A percentile compares a stretch with the other conserved stretches of the same genome.
Conservation (phyloP, 2,113 vertebrate species). For the Cavia porcellus region DNA sequence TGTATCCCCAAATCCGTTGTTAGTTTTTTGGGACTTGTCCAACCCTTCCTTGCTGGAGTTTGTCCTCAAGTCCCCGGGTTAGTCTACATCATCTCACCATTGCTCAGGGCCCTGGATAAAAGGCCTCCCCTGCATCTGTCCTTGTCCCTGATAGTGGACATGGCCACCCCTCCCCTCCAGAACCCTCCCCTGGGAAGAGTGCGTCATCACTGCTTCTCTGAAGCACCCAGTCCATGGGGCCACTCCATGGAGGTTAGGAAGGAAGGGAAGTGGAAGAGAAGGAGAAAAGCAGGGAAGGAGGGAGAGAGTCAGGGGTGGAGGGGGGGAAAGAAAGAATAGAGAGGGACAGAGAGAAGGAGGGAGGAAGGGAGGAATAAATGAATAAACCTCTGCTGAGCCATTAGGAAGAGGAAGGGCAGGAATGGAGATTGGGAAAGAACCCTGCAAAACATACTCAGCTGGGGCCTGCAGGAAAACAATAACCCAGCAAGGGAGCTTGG, state of each 20-base stretch:
- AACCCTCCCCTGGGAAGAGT: background rate
- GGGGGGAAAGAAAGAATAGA: background rate
- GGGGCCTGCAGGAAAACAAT: background rate
- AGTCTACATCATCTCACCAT: background rate
- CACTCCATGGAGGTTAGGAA: background rate
- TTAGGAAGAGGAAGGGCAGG: background rate
- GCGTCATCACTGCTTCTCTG: too few species aligned
- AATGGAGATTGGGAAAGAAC: background rate
- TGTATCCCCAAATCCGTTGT: too few species aligned
- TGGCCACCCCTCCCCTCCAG: background rate
- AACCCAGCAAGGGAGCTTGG: too few species aligned
- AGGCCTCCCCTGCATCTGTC: background rate
- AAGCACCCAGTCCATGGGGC: background rate
- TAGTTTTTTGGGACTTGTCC: too few species aligned
- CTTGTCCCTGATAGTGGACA: background rate
- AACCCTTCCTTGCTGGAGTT: background rate
- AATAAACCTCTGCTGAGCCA: background rate
- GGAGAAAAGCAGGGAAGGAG: background rate
- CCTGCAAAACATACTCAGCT: rapidly evolving
- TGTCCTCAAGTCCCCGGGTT: background rate
- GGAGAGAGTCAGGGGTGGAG: background rate
- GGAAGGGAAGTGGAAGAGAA: background rate
- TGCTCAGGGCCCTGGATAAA: background rate
- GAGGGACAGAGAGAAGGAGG: too few species aligned
- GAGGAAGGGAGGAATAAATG: background rate